A percentile compares a stretch with the other conserved stretches of the same genome.
Evolutionary conservation across 1,140 invertebrate genomes (phyloP).

Genomic region (Diabrotica undecimpunctata): DNA sequence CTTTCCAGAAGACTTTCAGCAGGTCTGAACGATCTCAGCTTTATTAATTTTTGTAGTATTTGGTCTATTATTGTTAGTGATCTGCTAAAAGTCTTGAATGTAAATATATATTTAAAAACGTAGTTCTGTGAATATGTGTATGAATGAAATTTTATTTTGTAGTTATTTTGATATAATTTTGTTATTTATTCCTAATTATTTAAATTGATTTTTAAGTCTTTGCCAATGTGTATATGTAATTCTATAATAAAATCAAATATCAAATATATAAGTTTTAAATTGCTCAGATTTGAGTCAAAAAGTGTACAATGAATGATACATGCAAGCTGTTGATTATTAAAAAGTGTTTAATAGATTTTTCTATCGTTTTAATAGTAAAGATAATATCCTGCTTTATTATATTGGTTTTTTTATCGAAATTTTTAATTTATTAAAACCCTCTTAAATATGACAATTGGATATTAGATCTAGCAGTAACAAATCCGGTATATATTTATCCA

Average conservation of each 20-base stretch:
- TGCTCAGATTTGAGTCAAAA: conserved; percentile 4
- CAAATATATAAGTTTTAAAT: neutral
- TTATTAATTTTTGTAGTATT: conserved; percentile 20
- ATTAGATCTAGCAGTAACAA: too few relatives aligned
- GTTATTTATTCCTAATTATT: conserved; percentile 20
- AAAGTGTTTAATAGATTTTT: conserved; percentile 25
- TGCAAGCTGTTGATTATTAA: conserved; percentile 13
- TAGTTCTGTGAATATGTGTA: conserved; percentile 34
- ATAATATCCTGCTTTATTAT: conserved; percentile 30
- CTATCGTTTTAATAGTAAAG: conserved; percentile 23
- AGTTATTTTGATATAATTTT: conserved; percentile 26
- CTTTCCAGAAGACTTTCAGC: conserved; percentile 24
- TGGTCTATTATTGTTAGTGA: conserved; percentile 14
- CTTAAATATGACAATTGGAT: too few relatives aligned
- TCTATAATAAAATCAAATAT: conserved; percentile 6
- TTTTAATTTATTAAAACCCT: too few relatives aligned
- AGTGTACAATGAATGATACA: conserved; percentile 4
- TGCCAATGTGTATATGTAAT: conserved; percentile 7
- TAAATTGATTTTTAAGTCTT: conserved; percentile 6
- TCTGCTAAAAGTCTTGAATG: conserved; percentile 23
- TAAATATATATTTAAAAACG: conserved; percentile 15
- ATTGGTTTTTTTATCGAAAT: too few relatives aligned
- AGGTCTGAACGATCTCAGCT: conserved; percentile 35
- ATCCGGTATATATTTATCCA: too few relatives aligned
- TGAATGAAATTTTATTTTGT: conserved; percentile 29